These are phyloP conservation scores for Gnatocerus cornutus DNA, from an alignment of 2,888 invertebrate species.

Conservation along the genomic window DNA sequence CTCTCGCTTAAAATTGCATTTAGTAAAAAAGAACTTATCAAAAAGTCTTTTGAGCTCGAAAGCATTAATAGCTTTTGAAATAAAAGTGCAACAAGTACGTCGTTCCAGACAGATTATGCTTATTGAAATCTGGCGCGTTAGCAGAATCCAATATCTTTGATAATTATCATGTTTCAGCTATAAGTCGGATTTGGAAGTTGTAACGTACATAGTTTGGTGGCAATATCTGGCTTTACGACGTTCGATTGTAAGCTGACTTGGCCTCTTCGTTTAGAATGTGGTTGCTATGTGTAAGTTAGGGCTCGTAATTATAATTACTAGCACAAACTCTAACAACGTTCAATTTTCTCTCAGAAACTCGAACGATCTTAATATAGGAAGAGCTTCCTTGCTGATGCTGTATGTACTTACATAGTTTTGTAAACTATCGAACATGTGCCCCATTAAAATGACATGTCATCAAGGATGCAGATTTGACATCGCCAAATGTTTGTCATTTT, in stretches of 20 bases:
- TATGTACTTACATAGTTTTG: conserved; percentile 16
- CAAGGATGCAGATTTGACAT: neutral
- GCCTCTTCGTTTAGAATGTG: conserved; percentile 48
- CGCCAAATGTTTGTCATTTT: too few species aligned
- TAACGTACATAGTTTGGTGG: conserved; percentile 58
- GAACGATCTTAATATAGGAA: conserved; percentile 46
- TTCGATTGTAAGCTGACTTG: conserved; percentile 57
- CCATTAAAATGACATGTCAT: neutral
- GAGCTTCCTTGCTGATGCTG: conserved; percentile 27
- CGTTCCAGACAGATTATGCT: neutral
- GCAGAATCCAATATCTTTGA: conserved; percentile 43
- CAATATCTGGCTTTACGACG: conserved; percentile 62
- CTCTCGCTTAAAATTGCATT: conserved; percentile 37
- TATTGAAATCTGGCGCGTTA: conserved; percentile 4
- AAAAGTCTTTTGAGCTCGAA: conserved; percentile 16
- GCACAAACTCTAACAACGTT: conserved; percentile 57
- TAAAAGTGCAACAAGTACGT: conserved; percentile 29
- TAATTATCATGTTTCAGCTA: conserved; percentile 47
- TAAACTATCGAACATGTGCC: conserved; percentile 1
- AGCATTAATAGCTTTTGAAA: neutral
- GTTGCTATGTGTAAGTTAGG: conserved; percentile 59
- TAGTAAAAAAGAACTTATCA: conserved; percentile 25
- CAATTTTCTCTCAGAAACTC: conserved; percentile 42
- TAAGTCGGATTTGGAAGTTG: conserved; percentile 45
- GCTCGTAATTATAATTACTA: conserved; percentile 64